Evolutionary conservation across 2,888 invertebrate species (phyloP).

Genomic region (Phlogophora meticulosa): DNA sequence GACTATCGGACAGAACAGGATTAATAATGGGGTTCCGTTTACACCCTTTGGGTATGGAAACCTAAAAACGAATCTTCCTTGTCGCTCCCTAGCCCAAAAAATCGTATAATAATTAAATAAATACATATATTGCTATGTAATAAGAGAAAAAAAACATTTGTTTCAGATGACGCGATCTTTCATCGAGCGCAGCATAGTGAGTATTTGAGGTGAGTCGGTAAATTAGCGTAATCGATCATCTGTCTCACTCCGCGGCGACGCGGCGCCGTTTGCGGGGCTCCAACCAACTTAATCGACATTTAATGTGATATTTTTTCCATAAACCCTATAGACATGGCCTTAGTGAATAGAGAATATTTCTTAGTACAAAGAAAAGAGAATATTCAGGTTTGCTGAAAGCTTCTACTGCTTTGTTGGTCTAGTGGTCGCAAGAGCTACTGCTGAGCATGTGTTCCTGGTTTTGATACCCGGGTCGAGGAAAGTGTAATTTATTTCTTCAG

Average conservation of each 20-base stretch:
- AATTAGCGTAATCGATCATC: conserved; percentile 68
- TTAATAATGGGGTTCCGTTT: too few species aligned
- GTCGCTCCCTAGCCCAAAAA: background rate
- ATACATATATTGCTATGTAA: background rate
- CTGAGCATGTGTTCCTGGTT: too few species aligned
- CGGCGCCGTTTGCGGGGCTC: conserved; percentile 35
- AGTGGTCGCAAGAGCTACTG: too few species aligned
- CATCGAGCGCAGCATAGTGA: conserved; percentile 70
- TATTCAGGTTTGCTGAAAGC: too few species aligned
- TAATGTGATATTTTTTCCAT: conserved; percentile 70
- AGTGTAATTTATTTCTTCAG: too few species aligned
- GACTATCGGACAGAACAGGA: too few species aligned
- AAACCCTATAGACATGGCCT: conserved; percentile 34
- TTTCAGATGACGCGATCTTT: conserved; percentile 78
- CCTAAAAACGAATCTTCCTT: too few species aligned
- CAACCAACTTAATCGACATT: conserved; percentile 74
- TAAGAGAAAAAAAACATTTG: conserved; percentile 58
- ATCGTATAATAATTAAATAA: background rate
- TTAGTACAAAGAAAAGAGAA: conserved; percentile 1
- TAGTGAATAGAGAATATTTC: conserved; percentile 22
- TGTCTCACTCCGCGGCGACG: conserved; percentile 43
- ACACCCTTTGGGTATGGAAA: too few species aligned
- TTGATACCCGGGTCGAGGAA: too few species aligned
- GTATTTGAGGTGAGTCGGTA: conserved; percentile 83
- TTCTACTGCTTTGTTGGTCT: too few species aligned